Conservation (phyloP, 2,113 vertebrate species). For the Zosterops japonicus region DNA sequence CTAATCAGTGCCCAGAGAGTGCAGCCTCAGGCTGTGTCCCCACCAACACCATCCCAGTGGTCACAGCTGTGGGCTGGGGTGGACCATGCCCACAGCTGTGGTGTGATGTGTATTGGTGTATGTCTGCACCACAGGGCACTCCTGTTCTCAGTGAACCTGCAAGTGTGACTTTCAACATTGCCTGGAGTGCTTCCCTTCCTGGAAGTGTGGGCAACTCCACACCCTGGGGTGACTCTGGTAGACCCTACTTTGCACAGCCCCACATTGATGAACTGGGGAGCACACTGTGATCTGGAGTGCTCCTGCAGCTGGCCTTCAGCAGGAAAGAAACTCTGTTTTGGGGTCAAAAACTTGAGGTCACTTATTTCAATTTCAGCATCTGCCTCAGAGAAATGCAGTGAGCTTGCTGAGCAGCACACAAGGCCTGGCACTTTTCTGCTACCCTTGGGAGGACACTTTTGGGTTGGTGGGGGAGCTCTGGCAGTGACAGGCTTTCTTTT, state of each 20-base stretch:
- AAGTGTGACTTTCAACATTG: not conserved
- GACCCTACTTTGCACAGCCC: not conserved
- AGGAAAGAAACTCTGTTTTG: not conserved
- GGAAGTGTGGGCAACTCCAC: rapidly evolving
- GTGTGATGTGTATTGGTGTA: rapidly evolving
- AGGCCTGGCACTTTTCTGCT: rapidly evolving
- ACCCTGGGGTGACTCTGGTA: rapidly evolving
- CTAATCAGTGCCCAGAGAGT: rapidly evolving
- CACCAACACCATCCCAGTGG: not conserved
- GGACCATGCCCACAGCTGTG: rapidly evolving
- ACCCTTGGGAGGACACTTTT: too few relatives aligned
- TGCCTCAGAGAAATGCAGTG: not conserved
- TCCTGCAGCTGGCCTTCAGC: not conserved
- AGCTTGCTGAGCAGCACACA: not conserved
- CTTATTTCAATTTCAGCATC: not conserved
- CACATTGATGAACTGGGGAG: rapidly evolving
- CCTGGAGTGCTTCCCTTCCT: not conserved
- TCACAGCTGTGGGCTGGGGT: rapidly evolving
- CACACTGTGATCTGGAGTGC: rapidly evolving
- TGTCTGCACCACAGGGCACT: not conserved
- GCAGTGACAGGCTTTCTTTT: not conserved
- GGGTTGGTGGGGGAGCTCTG: not conserved
- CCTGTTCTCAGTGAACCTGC: not conserved
- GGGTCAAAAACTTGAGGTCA: not conserved
- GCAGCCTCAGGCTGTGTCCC: not conserved